Evolutionary conservation across 2,113 vertebrate species (phyloP).

Genomic region (Gambusia affinis): DNA sequence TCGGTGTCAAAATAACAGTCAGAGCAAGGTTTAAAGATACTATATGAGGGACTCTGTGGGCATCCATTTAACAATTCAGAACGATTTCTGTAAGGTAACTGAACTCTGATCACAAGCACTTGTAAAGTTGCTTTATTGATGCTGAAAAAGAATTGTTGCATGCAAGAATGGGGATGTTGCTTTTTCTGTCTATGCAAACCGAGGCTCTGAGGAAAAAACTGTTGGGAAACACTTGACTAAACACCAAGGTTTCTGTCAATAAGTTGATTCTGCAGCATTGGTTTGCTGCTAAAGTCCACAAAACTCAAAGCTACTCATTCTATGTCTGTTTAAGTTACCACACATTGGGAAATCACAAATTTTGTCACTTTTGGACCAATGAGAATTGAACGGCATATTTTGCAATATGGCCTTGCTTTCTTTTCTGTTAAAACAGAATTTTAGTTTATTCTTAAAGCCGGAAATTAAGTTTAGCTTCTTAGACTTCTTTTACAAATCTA

Average conservation of each 20-base stretch:
- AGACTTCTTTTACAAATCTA: background rate
- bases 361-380: background rate
- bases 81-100: conserved; percentile 35
- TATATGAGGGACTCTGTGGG: conserved; percentile 31
- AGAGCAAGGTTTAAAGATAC: conserved; percentile 17
- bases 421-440: background rate
- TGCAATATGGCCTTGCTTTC: background rate
- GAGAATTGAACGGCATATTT: background rate
- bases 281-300: background rate
- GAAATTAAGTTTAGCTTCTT: too few species aligned
- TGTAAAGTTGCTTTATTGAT: background rate
- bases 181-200: background rate
- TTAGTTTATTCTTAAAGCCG: too few species aligned
- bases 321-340: background rate
- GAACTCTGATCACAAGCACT: conserved; percentile 16
- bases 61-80: conserved; percentile 36
- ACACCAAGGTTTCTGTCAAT: background rate
- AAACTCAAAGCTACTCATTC: too few species aligned
- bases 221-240: background rate
- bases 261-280: background rate
- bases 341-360: background rate
- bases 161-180: background rate
- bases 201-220: background rate
- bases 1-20: conserved; percentile 36
- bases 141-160: background rate